Evolutionary conservation across 2,797 vertebrate genomes (phyloP), one percentile per base, ranked within the genome.

Genomic region (Sebastes wilsoni): DNA sequence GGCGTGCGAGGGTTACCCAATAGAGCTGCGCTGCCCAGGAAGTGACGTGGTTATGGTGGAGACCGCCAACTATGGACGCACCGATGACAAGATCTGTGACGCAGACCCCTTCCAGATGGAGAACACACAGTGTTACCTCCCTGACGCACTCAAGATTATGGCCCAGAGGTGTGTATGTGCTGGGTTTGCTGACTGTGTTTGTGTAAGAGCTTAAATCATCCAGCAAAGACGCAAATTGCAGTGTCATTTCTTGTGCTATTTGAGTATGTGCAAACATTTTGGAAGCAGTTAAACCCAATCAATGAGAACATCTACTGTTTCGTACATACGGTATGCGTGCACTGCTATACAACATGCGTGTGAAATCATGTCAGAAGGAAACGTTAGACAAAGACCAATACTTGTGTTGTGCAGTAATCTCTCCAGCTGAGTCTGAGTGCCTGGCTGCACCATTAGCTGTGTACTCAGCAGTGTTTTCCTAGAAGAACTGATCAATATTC

Each of bases 21-120:
- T 98, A 25, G 97, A 98, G 93, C 94, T 98, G 76, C 96, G 97
- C 58, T 98, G 97, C 91, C 97, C 97, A 0, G 97, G 97, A 81
- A 98, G 97, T 2, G 97, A 98, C 2, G 97, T 98, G 80, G 96
- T 98, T 25, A 97, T 97, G 96, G 96, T 98, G 82, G 97, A 97
- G 84, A 97, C 97, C 0, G 97, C 97, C 85, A 98, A 98, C 93
- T 98, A 98, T 0, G 97, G 97, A 52, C 96, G 97, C 75, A 97
- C 97, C 0, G 97, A 98, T 0, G 97, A 97, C 94, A 97, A 98
- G 91, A 98, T 98, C 90, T 98, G 97, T 46, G 97, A 98, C 0
- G 97, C 97, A 0, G 97, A 98, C 92, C 97, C 97, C 3, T 97
- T 97, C 91, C 97, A 98, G 93, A 98, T 98, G 97, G 97, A 97